Conservation (phyloP, 1,140 invertebrate genomes). For the Centruroides sculpturatus region DNA sequence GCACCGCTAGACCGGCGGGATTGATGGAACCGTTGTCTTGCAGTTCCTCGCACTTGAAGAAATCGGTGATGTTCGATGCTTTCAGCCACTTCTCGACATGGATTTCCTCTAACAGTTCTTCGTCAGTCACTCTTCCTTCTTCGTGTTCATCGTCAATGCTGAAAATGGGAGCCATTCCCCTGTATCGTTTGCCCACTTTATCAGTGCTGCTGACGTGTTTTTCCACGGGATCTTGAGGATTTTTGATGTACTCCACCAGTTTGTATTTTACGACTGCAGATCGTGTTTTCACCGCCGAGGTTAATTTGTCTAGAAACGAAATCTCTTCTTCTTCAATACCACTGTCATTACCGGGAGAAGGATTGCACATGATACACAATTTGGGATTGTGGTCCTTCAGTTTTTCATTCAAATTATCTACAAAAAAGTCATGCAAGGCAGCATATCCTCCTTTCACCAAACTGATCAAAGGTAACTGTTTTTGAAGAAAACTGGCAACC, state of each 20-base stretch:
- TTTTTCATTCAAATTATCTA: slow-evolving; percentile 57
- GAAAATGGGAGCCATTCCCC: slow-evolving; percentile 82
- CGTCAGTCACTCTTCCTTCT: slow-evolving; percentile 31
- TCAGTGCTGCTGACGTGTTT: slow-evolving; percentile 67
- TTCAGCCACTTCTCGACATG: slow-evolving; percentile 61
- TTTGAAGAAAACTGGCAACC: slow-evolving; percentile 89
- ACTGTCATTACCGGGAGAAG: slow-evolving; percentile 3
- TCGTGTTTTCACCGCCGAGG: slow-evolving; percentile 62
- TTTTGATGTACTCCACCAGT: slow-evolving; percentile 84
- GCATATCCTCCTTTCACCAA: slow-evolving; percentile 83
- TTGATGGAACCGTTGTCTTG: slow-evolving; percentile 71
- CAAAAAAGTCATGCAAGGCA: slow-evolving; percentile 71
- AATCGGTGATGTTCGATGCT: slow-evolving; percentile 63
- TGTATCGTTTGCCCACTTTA: slow-evolving; percentile 68
- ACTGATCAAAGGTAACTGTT: slow-evolving; percentile 81
- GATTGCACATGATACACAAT: slow-evolving; percentile 61
- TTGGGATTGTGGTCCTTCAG: slow-evolving; percentile 64
- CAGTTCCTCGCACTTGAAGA: slow-evolving; percentile 82
- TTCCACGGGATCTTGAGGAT: slow-evolving; percentile 39
- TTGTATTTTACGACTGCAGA: slow-evolving; percentile 83
- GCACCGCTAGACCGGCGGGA: slow-evolving; percentile 75
- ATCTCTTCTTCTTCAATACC: slow-evolving; percentile 14
- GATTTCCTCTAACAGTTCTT: slow-evolving; percentile 41
- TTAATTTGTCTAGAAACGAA: slow-evolving; percentile 14
- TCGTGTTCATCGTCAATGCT: slow-evolving; percentile 88